phyloP scores from a whole-genome alignment of 2,888 invertebrate genomes.

The Panzeria rudis region DNA sequence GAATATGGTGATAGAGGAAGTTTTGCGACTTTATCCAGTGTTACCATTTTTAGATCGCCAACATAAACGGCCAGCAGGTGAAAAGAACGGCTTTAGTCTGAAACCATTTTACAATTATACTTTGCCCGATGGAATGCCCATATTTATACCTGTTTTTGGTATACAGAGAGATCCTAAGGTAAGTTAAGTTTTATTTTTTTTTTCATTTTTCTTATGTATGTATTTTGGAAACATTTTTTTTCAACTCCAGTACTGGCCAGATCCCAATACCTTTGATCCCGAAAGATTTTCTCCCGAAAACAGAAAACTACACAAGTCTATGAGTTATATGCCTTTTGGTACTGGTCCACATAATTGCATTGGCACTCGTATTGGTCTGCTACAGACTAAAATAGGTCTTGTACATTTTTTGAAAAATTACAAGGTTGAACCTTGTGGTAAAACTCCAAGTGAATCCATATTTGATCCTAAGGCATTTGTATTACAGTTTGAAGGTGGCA shows the following conservation, averaged over 20 bases:
- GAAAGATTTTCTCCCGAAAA: conserved; percentile 81
- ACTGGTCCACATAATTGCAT: conserved; percentile 82
- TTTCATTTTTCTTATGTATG: neutral
- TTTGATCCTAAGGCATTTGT: conserved; percentile 80
- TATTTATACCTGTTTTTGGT: conserved; percentile 80
- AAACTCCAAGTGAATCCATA: conserved; percentile 75
- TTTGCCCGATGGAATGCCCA: conserved; percentile 79
- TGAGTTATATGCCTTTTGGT: conserved; percentile 81
- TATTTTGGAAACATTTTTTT: conserved; percentile 14
- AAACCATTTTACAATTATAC: conserved; percentile 79
- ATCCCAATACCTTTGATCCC: conserved; percentile 81
- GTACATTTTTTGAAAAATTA: conserved; percentile 81
- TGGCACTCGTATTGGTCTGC: conserved; percentile 81
- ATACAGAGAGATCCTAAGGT: conserved; percentile 82
- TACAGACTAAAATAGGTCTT: conserved; percentile 81
- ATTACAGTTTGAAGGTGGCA: conserved; percentile 76
- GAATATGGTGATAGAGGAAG: conserved; percentile 83
- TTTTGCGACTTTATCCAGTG: conserved; percentile 82
- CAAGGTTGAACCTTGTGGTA: conserved; percentile 75
- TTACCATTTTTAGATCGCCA: conserved; percentile 82
- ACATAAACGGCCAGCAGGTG: conserved; percentile 75
- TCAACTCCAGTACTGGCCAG: conserved; percentile 78
- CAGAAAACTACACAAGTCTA: conserved; percentile 76
- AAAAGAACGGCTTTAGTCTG: conserved; percentile 74
- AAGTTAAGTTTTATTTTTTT: conserved; percentile 12